Conservation (phyloP, 1,140 invertebrate species). For the Leptinotarsa defecta region DNA sequence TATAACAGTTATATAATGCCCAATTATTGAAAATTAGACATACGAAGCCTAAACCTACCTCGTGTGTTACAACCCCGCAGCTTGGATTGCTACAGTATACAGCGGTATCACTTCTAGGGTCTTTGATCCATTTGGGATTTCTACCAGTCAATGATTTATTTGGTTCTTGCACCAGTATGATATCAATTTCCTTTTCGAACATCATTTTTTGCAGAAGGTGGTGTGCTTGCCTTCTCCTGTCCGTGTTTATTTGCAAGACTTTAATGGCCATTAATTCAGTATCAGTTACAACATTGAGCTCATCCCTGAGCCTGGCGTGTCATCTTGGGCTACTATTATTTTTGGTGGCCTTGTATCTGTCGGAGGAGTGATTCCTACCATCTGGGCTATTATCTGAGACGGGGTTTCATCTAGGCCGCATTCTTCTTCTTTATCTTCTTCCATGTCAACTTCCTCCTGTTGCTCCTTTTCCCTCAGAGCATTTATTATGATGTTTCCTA, state of each 20-base stretch:
- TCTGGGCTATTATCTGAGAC: not conserved
- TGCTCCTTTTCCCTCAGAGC: not conserved
- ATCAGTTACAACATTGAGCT: not conserved
- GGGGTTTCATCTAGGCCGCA: no score
- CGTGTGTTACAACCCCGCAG: not conserved
- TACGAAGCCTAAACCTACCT: not conserved
- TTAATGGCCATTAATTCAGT: not conserved
- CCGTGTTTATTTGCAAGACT: not conserved
- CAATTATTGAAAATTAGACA: not conserved
- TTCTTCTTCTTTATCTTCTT: not conserved
- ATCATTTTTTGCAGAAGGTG: not conserved
- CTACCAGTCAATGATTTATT: not conserved
- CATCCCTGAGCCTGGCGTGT: not conserved
- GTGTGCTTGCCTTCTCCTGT: not conserved
- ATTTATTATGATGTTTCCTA: not conserved
- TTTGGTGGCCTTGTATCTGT: not conserved
- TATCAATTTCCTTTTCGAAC: not conserved
- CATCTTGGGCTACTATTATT: not conserved
- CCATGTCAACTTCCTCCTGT: not conserved
- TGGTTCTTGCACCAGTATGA: constrained; percentile 1
- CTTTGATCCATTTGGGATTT: not conserved
- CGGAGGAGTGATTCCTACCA: not conserved
- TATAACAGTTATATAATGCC: not conserved
- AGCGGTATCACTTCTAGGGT: not conserved
- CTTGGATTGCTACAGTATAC: not conserved